Conservation (phyloP, 2,888 invertebrate species). For the Catocala fraxini region DNA sequence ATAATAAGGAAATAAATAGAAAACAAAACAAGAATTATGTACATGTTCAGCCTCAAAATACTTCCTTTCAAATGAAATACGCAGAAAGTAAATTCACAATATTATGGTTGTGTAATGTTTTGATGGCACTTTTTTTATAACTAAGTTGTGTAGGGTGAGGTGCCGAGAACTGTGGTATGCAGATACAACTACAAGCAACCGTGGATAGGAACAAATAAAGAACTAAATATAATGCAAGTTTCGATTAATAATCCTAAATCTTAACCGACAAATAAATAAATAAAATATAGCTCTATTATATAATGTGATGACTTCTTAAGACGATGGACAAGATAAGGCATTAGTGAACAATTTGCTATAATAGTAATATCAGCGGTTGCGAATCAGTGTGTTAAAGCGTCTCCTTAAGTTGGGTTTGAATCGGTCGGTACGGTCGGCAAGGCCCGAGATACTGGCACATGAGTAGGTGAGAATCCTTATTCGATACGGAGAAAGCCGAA, state of each 20-base stretch:
- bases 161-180: slow-evolving; percentile 48
- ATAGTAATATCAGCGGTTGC: slow-evolving; percentile 57
- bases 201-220: slow-evolving; percentile 75
- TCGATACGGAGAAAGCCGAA: too few species aligned
- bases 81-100: slow-evolving; percentile 45
- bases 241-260: slow-evolving; percentile 62
- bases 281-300: slow-evolving; percentile 74
- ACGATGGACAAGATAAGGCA: slow-evolving; percentile 84
- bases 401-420: not conserved
- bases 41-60: slow-evolving; percentile 78
- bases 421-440: not conserved
- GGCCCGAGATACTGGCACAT: too few species aligned
- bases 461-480: too few species aligned
- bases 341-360: slow-evolving; percentile 71
- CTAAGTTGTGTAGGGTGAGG: slow-evolving; percentile 28
- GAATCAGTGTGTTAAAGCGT: not conserved
- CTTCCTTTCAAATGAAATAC: slow-evolving; percentile 53
- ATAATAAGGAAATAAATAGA: slow-evolving; percentile 74
- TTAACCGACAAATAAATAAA: slow-evolving; percentile 80
- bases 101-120: slow-evolving; percentile 43
- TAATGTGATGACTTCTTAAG: slow-evolving; percentile 81
- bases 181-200: slow-evolving; percentile 54
- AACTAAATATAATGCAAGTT: slow-evolving; percentile 54
- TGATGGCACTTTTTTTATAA: slow-evolving; percentile 64
- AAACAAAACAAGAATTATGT: slow-evolving; percentile 72